A percentile compares a stretch with the other conserved stretches of the same genome.
Conservation (phyloP, 2,888 invertebrate genomes). For the Linhomoeus sp. region DNA sequence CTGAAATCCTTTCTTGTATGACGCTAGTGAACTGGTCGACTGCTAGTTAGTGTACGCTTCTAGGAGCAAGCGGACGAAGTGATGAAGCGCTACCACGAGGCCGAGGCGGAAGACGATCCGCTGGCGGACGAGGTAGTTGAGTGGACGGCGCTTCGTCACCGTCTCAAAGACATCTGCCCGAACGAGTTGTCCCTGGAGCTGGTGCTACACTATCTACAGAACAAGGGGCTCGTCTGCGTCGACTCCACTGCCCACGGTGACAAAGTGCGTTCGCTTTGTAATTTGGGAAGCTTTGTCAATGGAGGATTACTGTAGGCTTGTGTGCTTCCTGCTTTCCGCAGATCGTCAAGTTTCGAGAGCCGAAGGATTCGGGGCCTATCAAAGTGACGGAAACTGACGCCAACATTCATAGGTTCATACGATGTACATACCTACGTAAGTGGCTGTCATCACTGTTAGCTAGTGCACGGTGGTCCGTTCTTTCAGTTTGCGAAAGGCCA, state of each 20-base stretch:
- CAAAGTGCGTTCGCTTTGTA: no score
- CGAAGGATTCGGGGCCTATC: not conserved
- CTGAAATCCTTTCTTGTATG: not conserved
- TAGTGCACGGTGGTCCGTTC: not conserved
- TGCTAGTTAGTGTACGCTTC: not conserved
- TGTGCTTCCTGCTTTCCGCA: no score
- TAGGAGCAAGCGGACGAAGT: not conserved
- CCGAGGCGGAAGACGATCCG: not conserved
- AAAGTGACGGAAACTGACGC: not conserved
- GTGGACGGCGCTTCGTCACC: not conserved
- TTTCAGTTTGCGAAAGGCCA: not conserved
- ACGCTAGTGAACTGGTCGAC: not conserved
- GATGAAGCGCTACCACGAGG: not conserved
- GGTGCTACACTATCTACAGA: not conserved
- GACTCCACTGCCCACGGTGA: no score
- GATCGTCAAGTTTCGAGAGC: slow-evolving; percentile 1
- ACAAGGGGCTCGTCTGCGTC: no score
- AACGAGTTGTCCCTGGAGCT: not conserved
- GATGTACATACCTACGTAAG: no score
- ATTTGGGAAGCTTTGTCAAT: no score
- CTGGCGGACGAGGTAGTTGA: not conserved
- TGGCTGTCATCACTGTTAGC: not conserved
- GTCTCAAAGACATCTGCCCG: not conserved
- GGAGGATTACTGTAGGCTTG: no score
- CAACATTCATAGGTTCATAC: not conserved